Conservation (phyloP, 2,797 vertebrate genomes). For the Phylloscopus collybita region DNA sequence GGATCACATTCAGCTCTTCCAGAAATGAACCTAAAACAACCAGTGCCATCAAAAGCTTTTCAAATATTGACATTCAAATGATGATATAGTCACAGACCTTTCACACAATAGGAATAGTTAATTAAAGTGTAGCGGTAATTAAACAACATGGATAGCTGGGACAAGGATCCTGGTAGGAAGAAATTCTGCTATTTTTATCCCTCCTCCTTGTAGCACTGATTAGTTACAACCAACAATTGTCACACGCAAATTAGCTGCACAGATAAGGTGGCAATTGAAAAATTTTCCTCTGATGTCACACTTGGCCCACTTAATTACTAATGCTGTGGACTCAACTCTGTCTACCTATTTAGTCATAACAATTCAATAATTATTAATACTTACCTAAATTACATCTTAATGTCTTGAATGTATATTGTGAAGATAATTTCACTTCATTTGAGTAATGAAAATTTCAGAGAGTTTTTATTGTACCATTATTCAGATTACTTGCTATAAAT, state of each 20-base stretch:
- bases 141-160: conserved; percentile 1
- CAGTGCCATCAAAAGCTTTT: neutral
- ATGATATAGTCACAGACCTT: neutral
- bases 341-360: conserved; percentile 51
- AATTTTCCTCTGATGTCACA: conserved; percentile 33
- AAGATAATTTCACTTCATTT: conserved; percentile 50
- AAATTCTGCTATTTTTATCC: conserved; percentile 48
- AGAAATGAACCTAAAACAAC: neutral
- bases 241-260: conserved; percentile 39
- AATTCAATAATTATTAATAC: conserved; percentile 60
- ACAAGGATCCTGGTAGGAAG: conserved; percentile 18
- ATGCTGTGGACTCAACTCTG: conserved; percentile 11
- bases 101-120: conserved; percentile 6
- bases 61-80: conserved; percentile 1
- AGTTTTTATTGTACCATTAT: conserved; percentile 38
- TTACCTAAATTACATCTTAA: conserved; percentile 62
- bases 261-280: conserved; percentile 50
- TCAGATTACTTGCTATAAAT: conserved; percentile 57
- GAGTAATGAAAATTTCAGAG: conserved; percentile 47
- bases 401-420: conserved; percentile 37
- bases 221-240: conserved; percentile 42
- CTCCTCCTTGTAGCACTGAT: conserved; percentile 8
- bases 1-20: neutral
- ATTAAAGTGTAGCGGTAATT: conserved; percentile 8
- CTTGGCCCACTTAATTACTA: conserved; percentile 43